Conservation (phyloP, 2,888 invertebrate genomes). For the Encarsia formosa region DNA sequence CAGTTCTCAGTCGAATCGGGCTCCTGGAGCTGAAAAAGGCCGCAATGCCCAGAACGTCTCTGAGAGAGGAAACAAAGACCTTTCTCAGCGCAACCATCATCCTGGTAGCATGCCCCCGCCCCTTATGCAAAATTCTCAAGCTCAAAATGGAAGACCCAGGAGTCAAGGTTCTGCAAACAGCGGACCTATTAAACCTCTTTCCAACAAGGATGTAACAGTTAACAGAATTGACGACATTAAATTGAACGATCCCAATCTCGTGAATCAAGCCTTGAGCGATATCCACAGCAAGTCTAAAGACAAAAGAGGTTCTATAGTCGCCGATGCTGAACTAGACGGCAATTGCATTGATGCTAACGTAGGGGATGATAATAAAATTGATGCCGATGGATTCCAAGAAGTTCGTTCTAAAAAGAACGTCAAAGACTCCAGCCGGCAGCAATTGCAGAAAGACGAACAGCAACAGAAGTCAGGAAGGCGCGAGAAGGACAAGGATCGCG, state of each 20-base stretch:
- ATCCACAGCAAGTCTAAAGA: slow-evolving; percentile 47
- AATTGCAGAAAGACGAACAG: slow-evolving; percentile 32
- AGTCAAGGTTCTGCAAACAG: slow-evolving; percentile 43
- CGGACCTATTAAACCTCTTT: slow-evolving; percentile 31
- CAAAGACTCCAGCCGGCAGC: slow-evolving; percentile 57
- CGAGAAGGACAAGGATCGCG: slow-evolving; percentile 44
- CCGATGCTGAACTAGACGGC: slow-evolving; percentile 56
- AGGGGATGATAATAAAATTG: slow-evolving; percentile 47
- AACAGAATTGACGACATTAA: slow-evolving; percentile 58
- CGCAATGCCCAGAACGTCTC: slow-evolving; percentile 35
- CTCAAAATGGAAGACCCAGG: slow-evolving; percentile 43
- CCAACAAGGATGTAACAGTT: slow-evolving; percentile 50
- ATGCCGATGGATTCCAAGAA: slow-evolving; percentile 77
- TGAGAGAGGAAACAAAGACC: slow-evolving; percentile 28
- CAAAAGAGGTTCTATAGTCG: slow-evolving; percentile 46
- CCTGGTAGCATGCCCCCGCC: slow-evolving; percentile 44
- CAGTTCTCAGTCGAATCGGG: slow-evolving; percentile 19
- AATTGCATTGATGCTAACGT: slow-evolving; percentile 49
- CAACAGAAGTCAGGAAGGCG: slow-evolving; percentile 37
- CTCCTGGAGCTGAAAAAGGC: slow-evolving; percentile 16
- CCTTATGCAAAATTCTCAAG: slow-evolving; percentile 40
- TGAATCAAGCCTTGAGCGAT: slow-evolving; percentile 55
- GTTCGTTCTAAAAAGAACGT: slow-evolving; percentile 76
- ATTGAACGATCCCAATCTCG: slow-evolving; percentile 54
- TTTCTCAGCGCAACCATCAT: slow-evolving; percentile 45